Evolutionary conservation across 2,113 vertebrate species (phyloP).

Genomic region (Herpetotheres cachinnans): DNA sequence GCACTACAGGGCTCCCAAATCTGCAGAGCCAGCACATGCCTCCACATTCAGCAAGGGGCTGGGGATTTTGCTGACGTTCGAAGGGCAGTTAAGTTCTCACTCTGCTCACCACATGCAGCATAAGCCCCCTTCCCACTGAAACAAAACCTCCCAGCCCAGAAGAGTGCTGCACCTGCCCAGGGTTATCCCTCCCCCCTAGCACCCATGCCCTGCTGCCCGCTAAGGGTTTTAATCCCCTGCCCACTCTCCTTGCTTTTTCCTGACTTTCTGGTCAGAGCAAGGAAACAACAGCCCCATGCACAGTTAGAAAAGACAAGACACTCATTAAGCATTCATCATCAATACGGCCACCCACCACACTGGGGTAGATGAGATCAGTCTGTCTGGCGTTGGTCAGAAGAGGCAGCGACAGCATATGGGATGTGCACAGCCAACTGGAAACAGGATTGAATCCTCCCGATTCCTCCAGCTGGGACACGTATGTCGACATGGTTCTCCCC

Average conservation of each 20-base stretch:
- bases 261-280: background rate
- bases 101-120: background rate
- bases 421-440: background rate
- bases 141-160: background rate
- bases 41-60: background rate
- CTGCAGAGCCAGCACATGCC: constrained; percentile 15
- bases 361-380: background rate
- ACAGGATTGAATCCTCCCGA: background rate
- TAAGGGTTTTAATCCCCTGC: background rate
- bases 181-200: background rate
- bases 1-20: background rate
- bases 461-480: background rate
- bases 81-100: background rate
- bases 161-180: background rate
- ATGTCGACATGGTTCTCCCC: background rate
- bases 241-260: background rate
- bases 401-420: background rate
- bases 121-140: background rate
- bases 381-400: background rate
- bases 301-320: background rate
- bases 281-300: background rate
- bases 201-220: rapidly evolving
- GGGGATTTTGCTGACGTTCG: background rate
- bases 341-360: background rate
- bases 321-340: background rate